A percentile compares a stretch with the other conserved stretches of the same genome.
Conservation (phyloP, 2,113 vertebrate species). For the Pedetes capensis region DNA sequence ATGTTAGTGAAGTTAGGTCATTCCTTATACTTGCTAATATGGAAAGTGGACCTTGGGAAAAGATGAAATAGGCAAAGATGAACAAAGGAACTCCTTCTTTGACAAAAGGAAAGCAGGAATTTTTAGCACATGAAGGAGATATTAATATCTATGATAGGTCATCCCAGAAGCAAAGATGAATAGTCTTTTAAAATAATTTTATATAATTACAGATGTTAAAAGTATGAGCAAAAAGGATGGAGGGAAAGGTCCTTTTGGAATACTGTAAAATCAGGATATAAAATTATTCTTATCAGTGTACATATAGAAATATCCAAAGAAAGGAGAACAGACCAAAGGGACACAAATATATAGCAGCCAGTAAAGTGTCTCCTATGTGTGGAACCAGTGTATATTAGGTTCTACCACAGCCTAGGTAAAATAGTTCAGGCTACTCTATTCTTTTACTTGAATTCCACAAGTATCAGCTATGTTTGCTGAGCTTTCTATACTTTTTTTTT, state of each 20-base stretch:
- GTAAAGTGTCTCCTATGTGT: not conserved
- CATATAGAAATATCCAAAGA: constrained; percentile 8
- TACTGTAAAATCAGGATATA: constrained; percentile 40
- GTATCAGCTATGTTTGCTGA: not conserved
- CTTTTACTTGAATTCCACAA: constrained; percentile 11
- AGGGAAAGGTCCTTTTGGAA: constrained; percentile 38
- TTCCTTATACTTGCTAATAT: constrained; percentile 67
- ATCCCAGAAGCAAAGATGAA: constrained; percentile 64
- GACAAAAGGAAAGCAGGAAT: constrained; percentile 60
- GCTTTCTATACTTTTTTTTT: constrained; percentile 13
- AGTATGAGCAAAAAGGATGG: constrained; percentile 36
- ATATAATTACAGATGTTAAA: constrained; percentile 47
- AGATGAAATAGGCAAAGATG: constrained; percentile 57
- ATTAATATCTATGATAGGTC: constrained; percentile 49
- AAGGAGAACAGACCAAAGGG: not conserved
- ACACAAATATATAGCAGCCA: constrained; percentile 13
- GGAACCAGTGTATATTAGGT: not conserved
- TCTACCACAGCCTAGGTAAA: not conserved
- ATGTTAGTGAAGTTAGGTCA: constrained; percentile 43
- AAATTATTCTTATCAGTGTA: not conserved
- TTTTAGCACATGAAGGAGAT: constrained; percentile 46
- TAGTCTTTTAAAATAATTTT: constrained; percentile 52
- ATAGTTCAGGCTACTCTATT: not conserved
- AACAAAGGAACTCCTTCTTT: constrained; percentile 40
- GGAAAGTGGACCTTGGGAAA: constrained; percentile 72